Base-by-base conservation (phyloP, 2,113 vertebrate species). In the Serilophus lunatus region DNA sequence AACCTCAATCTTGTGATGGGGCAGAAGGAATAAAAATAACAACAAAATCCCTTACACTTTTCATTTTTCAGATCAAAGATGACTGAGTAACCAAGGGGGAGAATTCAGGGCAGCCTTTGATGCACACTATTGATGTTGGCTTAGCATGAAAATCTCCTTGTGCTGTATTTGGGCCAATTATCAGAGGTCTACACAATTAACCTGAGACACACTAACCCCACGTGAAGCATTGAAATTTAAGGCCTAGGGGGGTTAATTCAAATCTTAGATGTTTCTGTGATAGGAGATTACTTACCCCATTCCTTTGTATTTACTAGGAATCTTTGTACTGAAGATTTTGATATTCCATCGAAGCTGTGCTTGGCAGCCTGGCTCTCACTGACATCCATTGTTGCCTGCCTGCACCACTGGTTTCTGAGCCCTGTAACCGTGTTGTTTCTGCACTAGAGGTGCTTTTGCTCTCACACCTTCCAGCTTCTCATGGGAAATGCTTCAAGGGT, bases 61-160 rank as follows among this genome's bases (percentile, higher is more conserved):
- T 97, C 56, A 94, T 94, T 96, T 96, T 90, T 83, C 45, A 93
- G 93, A 97, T 96, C 96, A 96, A 96, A 96, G 95, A 94, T 95
- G 93, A 94, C 90, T 92, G 93, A 94, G 59, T 60, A 81, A 90
- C 85, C 3, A 8, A 93, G 85, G 54, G 64, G 69, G 79, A 82
- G 76, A 94, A 96, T 88, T 95, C 90, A 94, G 76, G 88, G 90
- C 85, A 97, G 95, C 86, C 94, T 97, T 97, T 95, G 92, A 96
- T 94, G 95, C 92, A 61, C 69, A 29, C 60, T 96, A 96, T 92
- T 96, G 94, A 95, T 96, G 90, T 97, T 96, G 88, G 94, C 94
- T 96, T 94, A 95, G 76, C 82, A 95, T 71, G 82, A 96, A 96
- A 96, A 96, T 96, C 92, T 91, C 88, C 76, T 81, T 90, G 90